Conservation (phyloP, 2,888 invertebrate genomes). For the Aphrophora alni region DNA sequence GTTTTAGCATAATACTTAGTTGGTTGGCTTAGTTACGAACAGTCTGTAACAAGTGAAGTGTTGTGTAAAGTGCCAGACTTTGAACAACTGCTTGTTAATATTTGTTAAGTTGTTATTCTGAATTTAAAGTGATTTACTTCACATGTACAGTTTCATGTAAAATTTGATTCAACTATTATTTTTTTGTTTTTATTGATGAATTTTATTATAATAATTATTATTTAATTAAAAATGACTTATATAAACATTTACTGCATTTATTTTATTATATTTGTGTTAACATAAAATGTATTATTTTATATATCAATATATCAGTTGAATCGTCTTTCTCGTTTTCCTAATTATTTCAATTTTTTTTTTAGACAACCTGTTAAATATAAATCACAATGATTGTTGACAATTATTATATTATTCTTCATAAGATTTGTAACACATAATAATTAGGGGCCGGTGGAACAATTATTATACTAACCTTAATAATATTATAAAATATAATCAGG, state of each 20-base stretch:
- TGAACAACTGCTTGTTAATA: neutral
- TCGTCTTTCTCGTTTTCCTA: neutral
- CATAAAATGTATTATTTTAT: constrained; percentile 7
- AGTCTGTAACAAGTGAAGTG: neutral
- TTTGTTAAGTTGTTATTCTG: neutral
- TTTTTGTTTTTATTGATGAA: constrained; percentile 1
- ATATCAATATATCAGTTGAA: constrained; percentile 6
- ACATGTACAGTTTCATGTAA: constrained; percentile 6
- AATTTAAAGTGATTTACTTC: neutral
- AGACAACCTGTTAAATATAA: too few species aligned
- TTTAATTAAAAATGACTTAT: neutral
- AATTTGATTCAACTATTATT: neutral
- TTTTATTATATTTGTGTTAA: constrained; percentile 7
- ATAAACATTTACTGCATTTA: constrained; percentile 7
- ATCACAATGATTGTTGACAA: too few species aligned
- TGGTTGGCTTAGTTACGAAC: neutral
- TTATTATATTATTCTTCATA: too few species aligned
- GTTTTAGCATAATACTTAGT: neutral
- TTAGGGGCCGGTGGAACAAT: too few species aligned
- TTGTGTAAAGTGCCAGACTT: neutral
- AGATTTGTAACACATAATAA: too few species aligned
- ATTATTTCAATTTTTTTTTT: too few species aligned
- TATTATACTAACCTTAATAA: too few species aligned
- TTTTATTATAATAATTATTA: neutral
- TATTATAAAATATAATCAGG: too few species aligned